phyloP scores from a whole-genome alignment of 2,113 vertebrate species.

The Thryonomys swinderianus region DNA sequence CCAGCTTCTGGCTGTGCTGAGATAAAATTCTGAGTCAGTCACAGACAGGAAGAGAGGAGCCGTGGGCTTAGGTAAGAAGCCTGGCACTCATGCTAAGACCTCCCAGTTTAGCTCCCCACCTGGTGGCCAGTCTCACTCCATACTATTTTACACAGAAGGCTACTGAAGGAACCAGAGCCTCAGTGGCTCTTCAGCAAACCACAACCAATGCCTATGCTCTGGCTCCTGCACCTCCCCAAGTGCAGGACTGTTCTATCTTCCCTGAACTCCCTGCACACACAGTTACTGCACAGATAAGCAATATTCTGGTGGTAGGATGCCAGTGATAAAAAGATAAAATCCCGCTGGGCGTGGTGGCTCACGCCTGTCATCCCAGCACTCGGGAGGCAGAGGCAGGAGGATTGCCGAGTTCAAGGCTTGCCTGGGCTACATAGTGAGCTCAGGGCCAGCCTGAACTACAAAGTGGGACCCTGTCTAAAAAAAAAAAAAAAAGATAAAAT shows the following conservation, averaged over 20 bases:
- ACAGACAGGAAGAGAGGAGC: neutral
- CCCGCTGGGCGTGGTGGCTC: too few species aligned
- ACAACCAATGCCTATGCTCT: fast-evolving
- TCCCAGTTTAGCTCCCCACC: neutral
- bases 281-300: neutral
- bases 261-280: neutral
- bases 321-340: neutral
- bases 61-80: neutral
- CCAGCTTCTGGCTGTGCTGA: neutral
- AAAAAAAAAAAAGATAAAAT: neutral
- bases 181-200: fast-evolving
- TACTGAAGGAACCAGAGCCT: too few species aligned
- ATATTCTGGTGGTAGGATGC: neutral
- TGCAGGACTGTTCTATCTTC: neutral
- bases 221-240: neutral
- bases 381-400: too few species aligned
- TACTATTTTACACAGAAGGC: neutral
- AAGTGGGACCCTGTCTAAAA: too few species aligned
- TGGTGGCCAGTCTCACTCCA: neutral
- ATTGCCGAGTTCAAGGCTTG: too few species aligned
- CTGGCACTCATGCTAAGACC: neutral
- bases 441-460: too few species aligned
- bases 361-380: too few species aligned
- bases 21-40: neutral
- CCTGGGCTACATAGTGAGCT: too few species aligned